Base-by-base conservation (phyloP, 2,113 vertebrate genomes). In the Chloebia gouldiae region DNA sequence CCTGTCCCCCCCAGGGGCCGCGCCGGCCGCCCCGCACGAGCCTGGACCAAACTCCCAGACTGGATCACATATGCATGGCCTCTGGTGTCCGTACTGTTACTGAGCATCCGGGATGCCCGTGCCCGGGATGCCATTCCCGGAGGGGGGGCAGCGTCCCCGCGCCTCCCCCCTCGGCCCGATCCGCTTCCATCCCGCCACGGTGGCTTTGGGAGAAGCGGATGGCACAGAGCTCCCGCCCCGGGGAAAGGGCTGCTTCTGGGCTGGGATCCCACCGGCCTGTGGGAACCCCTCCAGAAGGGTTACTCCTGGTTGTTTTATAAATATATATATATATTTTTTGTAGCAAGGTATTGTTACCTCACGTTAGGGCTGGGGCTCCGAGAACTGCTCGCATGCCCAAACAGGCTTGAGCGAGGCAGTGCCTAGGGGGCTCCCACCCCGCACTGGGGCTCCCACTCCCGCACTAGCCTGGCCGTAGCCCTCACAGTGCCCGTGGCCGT, bases 61-160 rank as follows among this genome's bases (percentile, higher is more conserved):
- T 4, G 72, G 95, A 94, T 71, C 93, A 90, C 81, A 93, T 88
- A 86, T 98, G 98, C 98, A 98, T 98, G 98, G 97, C 95, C 97
- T 96, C 95, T 65, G 97, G 97, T 97, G 95, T 97, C 70, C 44
- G 81, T 96, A 94, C 98, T 97, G 97, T 97, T 96, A 94, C 31
- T 2, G 70, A 89, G 94, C 93, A 95, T 93, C 96, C 88, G 71
- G 95, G 95, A 35, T 91, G 91, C 91, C 95, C 44, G 72, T 3
- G 10, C 95, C 93, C 73, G 56, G 64, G 89, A 96, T 96, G 95
- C 95, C 18, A 1, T 39, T 72, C 91, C 90, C 37, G 1, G 73
- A 76, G 3, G 66, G 65, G 59, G 47, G 30, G 73, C 86, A 59
- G 59, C 59, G 27, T 40, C 82, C 73, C 86, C 30, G 11, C 9